phyloP scores from a whole-genome alignment of 2,797 vertebrate genomes.

The Anableps anableps region DNA sequence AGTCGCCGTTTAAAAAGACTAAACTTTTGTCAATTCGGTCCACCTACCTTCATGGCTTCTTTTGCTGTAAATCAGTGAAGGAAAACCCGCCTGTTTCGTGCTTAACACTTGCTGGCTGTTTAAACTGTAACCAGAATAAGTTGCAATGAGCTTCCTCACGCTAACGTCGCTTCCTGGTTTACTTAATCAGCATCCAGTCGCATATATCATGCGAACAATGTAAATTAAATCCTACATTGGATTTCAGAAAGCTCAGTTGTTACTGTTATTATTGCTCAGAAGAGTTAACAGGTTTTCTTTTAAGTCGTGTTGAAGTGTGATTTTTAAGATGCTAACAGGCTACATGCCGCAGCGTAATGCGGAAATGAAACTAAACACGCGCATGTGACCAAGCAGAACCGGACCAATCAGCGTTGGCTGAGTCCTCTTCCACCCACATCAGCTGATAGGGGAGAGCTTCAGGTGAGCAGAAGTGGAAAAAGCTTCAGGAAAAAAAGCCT shows the following conservation, averaged over 20 bases:
- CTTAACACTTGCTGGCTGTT: slow-evolving; percentile 13
- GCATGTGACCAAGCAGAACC: slow-evolving; percentile 66
- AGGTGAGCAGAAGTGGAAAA: background rate
- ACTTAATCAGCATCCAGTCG: slow-evolving; percentile 5
- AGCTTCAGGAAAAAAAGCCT: background rate
- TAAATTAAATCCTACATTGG: background rate
- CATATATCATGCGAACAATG: background rate
- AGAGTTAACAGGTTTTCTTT: background rate
- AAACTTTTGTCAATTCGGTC: no score
- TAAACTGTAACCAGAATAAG: slow-evolving; percentile 19
- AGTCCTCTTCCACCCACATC: slow-evolving; percentile 23
- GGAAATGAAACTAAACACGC: slow-evolving; percentile 82
- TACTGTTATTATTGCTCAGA: background rate
- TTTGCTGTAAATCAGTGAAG: background rate
- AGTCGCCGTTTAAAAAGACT: background rate
- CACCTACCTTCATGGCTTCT: slow-evolving; percentile 68
- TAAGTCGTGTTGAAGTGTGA: background rate
- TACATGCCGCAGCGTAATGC: slow-evolving; percentile 51
- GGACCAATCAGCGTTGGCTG: slow-evolving; percentile 50
- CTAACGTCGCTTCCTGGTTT: slow-evolving; percentile 68
- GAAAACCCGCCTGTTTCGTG: background rate
- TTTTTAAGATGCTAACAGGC: slow-evolving; percentile 45
- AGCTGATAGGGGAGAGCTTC: slow-evolving; percentile 40
- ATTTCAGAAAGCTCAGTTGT: background rate
- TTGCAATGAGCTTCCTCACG: slow-evolving; percentile 40